Evolutionary conservation across 2,113 vertebrate genomes (phyloP), one percentile per base, ranked within the genome.

Genomic region (Psephotus haematonotus): DNA sequence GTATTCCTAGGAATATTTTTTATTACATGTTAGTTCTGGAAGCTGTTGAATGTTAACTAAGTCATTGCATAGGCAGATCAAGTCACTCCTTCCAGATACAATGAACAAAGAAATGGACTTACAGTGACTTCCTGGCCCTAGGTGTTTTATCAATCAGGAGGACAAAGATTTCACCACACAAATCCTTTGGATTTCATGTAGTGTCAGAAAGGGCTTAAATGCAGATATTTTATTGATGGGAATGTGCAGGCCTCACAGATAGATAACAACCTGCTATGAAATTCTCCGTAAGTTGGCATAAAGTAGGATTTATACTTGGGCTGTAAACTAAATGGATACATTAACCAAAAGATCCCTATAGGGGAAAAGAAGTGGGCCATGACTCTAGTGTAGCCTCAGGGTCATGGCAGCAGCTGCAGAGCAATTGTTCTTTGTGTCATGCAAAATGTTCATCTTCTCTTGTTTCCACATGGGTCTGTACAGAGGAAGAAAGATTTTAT

Each of bases 281-380:
- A 80, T 82, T 76, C 82, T 59, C 68, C 46, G 63, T 41, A 86
- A 86, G 6, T 15, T 95, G 82, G 63, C 82, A 88, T 85, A 92
- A 96, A 93, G 82, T 33, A 83, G 68, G 88, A 90, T 96, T 96
- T 96, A 85, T 95, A 62, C 79, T 83, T 77, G 78, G 81, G 53
- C 37, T 96, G 55, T 88, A 78, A 88, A 93, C 63, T 50, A 31
- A 88, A 88, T 90, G 92, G 85, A 67, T 93, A 83, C 82, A 93
- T 93, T 92, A 96, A 59, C n/a, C 75, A 80, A 64, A 93, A 81
- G 85, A 93, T 93, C 49, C 41, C 85, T 81, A 59, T 8, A 93
- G 88, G 87, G 90, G 76, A 83, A 94, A 83, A 72, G 90, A 92
- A 88, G 90, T 90, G 78, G 53, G 63, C 75, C 90, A 78, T 43